Percentiles rank a stretch among this genome's conserved stretches.
phyloP scores from a whole-genome alignment of 2,888 invertebrate genomes.

The Diplazon laetatorius region DNA sequence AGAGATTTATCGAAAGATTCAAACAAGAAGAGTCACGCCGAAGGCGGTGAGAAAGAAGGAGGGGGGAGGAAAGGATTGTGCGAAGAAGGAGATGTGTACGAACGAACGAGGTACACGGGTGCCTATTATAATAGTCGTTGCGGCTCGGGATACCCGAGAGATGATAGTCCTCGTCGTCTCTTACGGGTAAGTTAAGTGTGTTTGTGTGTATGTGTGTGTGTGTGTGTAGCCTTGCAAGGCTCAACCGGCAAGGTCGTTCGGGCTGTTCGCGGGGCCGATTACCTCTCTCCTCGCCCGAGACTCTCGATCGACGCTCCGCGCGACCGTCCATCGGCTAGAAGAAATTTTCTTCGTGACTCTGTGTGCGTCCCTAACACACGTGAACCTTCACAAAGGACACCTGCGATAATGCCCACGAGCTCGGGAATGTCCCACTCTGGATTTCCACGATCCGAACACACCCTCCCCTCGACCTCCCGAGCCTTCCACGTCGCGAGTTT shows the following conservation, averaged over 20 bases:
- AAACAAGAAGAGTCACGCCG: constrained; percentile 52
- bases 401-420: neutral
- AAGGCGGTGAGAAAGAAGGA: no score
- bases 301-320: constrained; percentile 26
- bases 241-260: constrained; percentile 62
- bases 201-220: constrained; percentile 19
- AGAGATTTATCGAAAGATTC: constrained; percentile 21
- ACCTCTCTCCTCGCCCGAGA: constrained; percentile 54
- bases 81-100: constrained; percentile 18
- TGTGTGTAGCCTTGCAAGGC: constrained; percentile 59
- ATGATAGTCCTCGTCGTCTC: constrained; percentile 32
- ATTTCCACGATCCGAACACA: neutral
- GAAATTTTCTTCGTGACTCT: constrained; percentile 4
- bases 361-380: neutral
- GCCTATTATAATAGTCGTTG: constrained; percentile 48
- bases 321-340: constrained; percentile 7
- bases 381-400: constrained; percentile 3
- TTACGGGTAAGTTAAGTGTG: no score
- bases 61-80: no score
- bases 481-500: neutral
- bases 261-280: constrained; percentile 51
- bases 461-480: neutral
- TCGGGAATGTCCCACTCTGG: constrained; percentile 1
- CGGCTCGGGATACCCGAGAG: constrained; percentile 24
- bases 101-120: constrained; percentile 33